Evolutionary conservation across 2,888 invertebrate genomes (phyloP).

Genomic region (Macrophya alboannulata): DNA sequence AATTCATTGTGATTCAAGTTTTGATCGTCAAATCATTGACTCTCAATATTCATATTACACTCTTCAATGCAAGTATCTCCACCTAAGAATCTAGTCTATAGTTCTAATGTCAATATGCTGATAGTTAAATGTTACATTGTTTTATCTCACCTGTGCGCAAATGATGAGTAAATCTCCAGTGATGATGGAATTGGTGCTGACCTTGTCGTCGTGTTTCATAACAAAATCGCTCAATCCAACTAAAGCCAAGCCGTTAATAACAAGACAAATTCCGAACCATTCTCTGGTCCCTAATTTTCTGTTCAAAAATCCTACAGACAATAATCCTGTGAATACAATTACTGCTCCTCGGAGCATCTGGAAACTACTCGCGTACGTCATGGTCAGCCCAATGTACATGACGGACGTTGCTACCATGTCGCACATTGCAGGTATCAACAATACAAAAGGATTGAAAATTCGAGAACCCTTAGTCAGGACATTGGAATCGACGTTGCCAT

Average conservation of each 20-base stretch:
- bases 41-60: not conserved
- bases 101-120: not conserved
- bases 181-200: constrained; percentile 87
- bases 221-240: constrained; percentile 90
- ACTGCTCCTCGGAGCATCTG: constrained; percentile 97
- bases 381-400: constrained; percentile 94
- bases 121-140: constrained; percentile 14
- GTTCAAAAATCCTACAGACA: constrained; percentile 92
- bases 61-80: not conserved
- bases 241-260: constrained; percentile 87
- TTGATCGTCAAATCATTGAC: not conserved
- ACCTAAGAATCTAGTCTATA: not conserved
- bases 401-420: constrained; percentile 94
- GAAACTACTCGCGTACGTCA: constrained; percentile 97
- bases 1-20: constrained; percentile 12
- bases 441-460: constrained; percentile 89
- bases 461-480: constrained; percentile 87
- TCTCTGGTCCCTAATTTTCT: constrained; percentile 85
- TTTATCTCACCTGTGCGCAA: constrained; percentile 82
- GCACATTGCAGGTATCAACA: constrained; percentile 93
- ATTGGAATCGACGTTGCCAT: constrained; percentile 78
- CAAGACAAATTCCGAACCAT: constrained; percentile 89
- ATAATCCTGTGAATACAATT: constrained; percentile 93
- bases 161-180: constrained; percentile 91
- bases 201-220: constrained; percentile 75